Conservation (phyloP, 2,113 vertebrate genomes). For the Laticauda colubrina region DNA sequence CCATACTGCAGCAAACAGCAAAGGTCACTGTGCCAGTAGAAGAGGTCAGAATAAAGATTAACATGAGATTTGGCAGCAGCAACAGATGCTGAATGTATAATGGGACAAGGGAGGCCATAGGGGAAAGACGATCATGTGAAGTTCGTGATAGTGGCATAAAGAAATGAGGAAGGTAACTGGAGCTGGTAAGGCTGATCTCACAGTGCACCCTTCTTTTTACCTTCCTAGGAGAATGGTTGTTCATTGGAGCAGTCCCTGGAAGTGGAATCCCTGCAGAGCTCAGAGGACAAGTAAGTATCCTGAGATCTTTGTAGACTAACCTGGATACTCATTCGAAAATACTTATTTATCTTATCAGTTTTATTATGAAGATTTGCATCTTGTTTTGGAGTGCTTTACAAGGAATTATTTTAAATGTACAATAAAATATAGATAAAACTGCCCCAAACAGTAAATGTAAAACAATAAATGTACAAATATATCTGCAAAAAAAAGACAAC, state of each 20-base stretch:
- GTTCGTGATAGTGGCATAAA: not conserved
- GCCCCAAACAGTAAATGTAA: not conserved
- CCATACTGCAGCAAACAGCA: not conserved
- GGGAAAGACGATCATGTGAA: not conserved
- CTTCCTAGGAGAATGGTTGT: constrained; percentile 15
- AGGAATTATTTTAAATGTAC: not conserved
- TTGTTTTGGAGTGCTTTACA: not conserved
- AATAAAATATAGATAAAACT: not conserved
- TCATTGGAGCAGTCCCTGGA: not conserved
- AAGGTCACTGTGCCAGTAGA: not conserved
- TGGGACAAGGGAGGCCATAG: not conserved
- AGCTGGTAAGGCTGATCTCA: not conserved
- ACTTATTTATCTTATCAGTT: not conserved
- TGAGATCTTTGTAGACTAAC: not conserved
- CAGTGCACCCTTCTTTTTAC: not conserved
- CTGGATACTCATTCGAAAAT: not conserved
- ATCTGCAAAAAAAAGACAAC: not conserved
- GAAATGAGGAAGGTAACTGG: too few species aligned
- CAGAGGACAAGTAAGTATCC: constrained; percentile 20
- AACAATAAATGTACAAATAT: not conserved
- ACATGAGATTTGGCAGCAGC: constrained; percentile 5
- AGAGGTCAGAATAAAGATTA: not conserved
- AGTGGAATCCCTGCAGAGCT: constrained; percentile 1
- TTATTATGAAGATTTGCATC: not conserved
- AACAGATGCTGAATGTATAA: constrained; percentile 32